These are phyloP conservation scores for Campylomormyrus numenius DNA, from an alignment of 2,113 vertebrate species.

Conservation along the genomic window DNA sequence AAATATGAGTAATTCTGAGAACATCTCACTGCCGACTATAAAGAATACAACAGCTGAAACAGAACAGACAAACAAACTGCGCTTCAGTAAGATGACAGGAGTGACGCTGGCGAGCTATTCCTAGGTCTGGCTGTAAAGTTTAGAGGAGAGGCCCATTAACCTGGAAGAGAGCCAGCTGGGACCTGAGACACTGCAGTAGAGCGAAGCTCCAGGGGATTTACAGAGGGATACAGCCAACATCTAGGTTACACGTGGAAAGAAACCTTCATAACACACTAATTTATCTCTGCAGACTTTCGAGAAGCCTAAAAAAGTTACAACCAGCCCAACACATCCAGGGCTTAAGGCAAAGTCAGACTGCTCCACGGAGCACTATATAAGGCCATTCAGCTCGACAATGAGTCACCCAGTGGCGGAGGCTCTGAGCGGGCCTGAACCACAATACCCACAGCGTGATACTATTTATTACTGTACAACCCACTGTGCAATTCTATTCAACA, in stretches of 20 bases:
- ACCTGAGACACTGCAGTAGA: not conserved
- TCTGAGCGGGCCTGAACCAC: not conserved
- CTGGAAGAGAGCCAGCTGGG: not conserved
- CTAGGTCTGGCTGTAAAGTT: not conserved
- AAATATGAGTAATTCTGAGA: not conserved
- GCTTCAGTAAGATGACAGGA: not conserved
- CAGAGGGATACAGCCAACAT: not conserved
- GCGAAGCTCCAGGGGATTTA: not conserved
- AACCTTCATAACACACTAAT: not conserved
- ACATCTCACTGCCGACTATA: not conserved
- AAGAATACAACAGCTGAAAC: not conserved
- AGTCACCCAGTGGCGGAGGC: not conserved
- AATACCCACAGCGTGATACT: not conserved
- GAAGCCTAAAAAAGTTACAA: not conserved
- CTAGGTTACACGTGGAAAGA: not conserved
- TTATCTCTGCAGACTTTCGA: not conserved
- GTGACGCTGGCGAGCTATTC: not conserved
- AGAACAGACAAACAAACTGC: not conserved
- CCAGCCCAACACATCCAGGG: not conserved
- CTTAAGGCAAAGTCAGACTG: not conserved
- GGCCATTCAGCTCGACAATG: not conserved
- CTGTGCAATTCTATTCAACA: not conserved
- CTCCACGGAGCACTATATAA: not conserved
- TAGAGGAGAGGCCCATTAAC: not conserved
- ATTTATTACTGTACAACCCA: not conserved